Base-by-base conservation (phyloP, 2,888 invertebrate genomes). In the Pantelozetes paolii region DNA sequence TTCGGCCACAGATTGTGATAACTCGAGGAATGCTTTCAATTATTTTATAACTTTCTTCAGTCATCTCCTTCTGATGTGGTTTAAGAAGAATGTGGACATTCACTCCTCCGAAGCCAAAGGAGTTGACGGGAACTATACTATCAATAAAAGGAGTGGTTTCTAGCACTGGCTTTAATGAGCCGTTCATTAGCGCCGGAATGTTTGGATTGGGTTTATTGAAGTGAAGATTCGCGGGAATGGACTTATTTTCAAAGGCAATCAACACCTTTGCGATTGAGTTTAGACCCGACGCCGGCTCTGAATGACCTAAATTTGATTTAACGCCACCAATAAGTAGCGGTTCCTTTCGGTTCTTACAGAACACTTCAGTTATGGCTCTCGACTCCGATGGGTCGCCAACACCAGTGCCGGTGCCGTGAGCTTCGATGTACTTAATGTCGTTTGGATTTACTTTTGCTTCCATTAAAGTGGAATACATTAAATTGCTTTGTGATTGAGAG, bases 281-380 rank as follows among this genome's bases (percentile, higher is more conserved):
- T 30, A 97, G 85, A 32, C 94, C 95, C 36, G 78, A 78, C 20
- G 77, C 74, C 11, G 78, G 93, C 84, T 99, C 98, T 3, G 96
- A 90, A 82, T 99, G 98, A 1, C 98, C 98, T 94, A 98, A 96
- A 84, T 98, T 99, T 28, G 95, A 95, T 83, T 99, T 99, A 0
- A 97, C 92, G 0, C 97, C 96, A 23, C 98, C 98, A 80, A 99
- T 88, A 59, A 96, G 83, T 64, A 99, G 85, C 8, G 97, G 94
- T 40, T 84, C 83, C 75, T 86, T 85, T 67, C 94, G 87, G 77
- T 88, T 89, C 81, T 89, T 88, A 84, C 94, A 95, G 84, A 95
- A 94, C 76, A 93, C 86, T 77, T 94, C 92, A 0, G 91, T 90
- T 78, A 99, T 94, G 0, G 95, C 90, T 82, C 96, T 95, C 2